Conservation (phyloP, 64 coral and sea anemone species). For the Pocillopora verrucosa region DNA sequence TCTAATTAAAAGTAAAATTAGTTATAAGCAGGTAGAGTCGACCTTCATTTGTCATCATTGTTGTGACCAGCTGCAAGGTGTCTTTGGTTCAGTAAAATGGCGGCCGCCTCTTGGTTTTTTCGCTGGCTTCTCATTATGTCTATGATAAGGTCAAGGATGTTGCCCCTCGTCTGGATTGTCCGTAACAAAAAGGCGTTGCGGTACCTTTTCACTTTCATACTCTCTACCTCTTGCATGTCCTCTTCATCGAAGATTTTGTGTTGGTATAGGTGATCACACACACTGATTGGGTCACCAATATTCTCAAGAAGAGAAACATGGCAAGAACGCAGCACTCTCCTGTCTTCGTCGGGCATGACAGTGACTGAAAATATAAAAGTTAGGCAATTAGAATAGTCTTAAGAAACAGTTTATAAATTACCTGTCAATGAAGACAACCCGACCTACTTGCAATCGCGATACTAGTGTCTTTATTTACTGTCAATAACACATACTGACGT, state of each 20-base stretch:
- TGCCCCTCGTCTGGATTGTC: slow-evolving; percentile 8
- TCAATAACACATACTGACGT: too few species aligned
- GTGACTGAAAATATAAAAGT: neutral
- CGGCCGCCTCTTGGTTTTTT: slow-evolving; percentile 7
- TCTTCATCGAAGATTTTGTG: neutral
- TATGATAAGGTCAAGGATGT: slow-evolving; percentile 12
- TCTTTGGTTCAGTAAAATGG: neutral
- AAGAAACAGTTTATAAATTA: neutral
- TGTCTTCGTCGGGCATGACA: neutral
- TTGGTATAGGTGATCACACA: neutral
- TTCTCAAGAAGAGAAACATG: neutral
- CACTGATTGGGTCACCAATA: neutral
- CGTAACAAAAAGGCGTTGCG: neutral
- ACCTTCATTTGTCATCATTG: too few species aligned
- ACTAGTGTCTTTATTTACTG: too few species aligned
- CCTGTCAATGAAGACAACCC: neutral
- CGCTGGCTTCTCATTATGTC: slow-evolving; percentile 12
- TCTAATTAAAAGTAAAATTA: too few species aligned
- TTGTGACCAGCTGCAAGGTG: neutral
- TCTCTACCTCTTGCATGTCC: neutral
- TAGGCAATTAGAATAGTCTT: neutral
- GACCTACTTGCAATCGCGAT: too few species aligned
- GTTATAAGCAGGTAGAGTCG: too few species aligned
- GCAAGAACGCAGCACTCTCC: neutral
- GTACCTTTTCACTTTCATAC: neutral